A percentile compares a stretch with the other conserved stretches of the same genome.
These are phyloP conservation scores for Amphimallon solstitiale DNA, from an alignment of 2,888 invertebrate species.

Conservation along the genomic window DNA sequence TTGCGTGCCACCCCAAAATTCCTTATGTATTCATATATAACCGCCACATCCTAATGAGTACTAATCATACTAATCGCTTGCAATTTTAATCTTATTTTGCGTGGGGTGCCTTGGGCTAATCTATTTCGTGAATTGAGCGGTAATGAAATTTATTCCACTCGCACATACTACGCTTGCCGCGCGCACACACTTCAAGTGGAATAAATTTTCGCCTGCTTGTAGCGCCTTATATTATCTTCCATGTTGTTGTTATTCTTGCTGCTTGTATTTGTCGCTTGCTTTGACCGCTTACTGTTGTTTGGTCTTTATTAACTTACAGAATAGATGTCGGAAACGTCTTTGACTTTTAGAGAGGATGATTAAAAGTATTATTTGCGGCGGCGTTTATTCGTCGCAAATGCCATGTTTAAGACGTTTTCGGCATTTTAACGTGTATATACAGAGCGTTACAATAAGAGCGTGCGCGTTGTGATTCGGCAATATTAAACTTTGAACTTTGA, in stretches of 20 bases:
- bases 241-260: too few species aligned
- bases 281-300: conserved; percentile 23
- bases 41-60: neutral
- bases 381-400: neutral
- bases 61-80: conserved; percentile 12
- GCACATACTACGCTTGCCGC: neutral
- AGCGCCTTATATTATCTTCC: conserved; percentile 16
- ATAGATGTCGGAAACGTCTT: conserved; percentile 26
- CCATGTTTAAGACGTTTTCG: neutral
- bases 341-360: neutral
- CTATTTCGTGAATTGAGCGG: conserved; percentile 18
- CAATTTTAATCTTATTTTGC: conserved; percentile 25
- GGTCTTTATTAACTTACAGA: conserved; percentile 14
- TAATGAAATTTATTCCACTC: conserved; percentile 32
- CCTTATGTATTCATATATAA: neutral
- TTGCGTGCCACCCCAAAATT: neutral
- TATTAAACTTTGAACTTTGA: too few species aligned
- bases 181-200: neutral
- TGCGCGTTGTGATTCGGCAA: too few species aligned
- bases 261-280: conserved; percentile 30
- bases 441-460: too few species aligned
- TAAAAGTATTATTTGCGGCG: neutral
- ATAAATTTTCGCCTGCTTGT: conserved; percentile 26
- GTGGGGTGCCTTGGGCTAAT: conserved; percentile 30
- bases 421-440: neutral